phyloP scores from a whole-genome alignment of 2,888 invertebrate species.

The Agrochola circellaris region DNA sequence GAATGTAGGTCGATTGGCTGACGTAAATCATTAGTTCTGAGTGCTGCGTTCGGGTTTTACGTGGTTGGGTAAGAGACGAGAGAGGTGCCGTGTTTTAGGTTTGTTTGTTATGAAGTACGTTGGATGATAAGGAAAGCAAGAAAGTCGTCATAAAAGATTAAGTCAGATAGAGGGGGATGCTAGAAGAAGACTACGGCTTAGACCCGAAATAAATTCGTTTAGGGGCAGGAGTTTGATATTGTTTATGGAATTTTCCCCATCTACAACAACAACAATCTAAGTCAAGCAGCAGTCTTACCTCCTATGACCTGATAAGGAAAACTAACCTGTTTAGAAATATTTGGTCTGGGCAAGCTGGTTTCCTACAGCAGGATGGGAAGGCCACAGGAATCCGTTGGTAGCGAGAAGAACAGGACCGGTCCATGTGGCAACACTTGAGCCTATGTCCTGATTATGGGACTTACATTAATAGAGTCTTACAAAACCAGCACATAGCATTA shows the following conservation, averaged over 20 bases:
- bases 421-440: too few species aligned
- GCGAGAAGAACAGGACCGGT: too few species aligned
- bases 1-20: slow-evolving; percentile 29
- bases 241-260: background rate
- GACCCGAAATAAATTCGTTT: background rate
- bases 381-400: too few species aligned
- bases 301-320: background rate
- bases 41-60: background rate
- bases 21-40: slow-evolving; percentile 40
- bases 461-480: background rate
- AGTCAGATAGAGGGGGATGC: too few species aligned
- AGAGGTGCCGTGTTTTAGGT: background rate
- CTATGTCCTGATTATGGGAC: too few species aligned
- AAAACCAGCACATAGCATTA: background rate
- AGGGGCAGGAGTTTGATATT: background rate
- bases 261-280: background rate
- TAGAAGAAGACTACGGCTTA: too few species aligned
- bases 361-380: too few species aligned
- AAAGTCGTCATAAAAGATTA: too few species aligned
- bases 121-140: too few species aligned
- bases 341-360: background rate
- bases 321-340: too few species aligned
- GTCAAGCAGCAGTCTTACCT: background rate
- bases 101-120: background rate
- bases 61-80: slow-evolving; percentile 12